Evolutionary conservation across 2,113 vertebrate genomes (phyloP).

Genomic region (Brachyhypopomus occidentalis): DNA sequence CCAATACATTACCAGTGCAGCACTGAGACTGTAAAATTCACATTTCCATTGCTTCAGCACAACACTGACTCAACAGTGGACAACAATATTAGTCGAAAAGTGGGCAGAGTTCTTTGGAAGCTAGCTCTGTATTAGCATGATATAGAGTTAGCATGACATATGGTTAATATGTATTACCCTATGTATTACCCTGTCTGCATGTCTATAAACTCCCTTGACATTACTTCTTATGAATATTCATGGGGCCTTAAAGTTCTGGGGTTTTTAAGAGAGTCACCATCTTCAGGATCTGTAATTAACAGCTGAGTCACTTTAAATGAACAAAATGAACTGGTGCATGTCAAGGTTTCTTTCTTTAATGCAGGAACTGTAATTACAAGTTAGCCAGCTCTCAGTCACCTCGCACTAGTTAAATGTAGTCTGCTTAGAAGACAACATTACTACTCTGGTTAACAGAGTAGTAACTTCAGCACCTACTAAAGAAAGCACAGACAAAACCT

Average conservation of each 20-base stretch:
- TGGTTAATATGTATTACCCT: too few relatives aligned
- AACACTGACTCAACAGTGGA: too few relatives aligned
- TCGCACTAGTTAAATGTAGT: background rate
- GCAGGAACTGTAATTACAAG: constrained; percentile 22
- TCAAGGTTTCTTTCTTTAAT: constrained; percentile 35
- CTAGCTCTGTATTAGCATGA: too few relatives aligned
- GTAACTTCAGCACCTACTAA: background rate
- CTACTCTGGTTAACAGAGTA: too few relatives aligned
- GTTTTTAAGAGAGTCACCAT: background rate
- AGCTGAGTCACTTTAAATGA: background rate
- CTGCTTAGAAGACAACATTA: background rate
- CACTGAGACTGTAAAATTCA: background rate
- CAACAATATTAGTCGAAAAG: too few relatives aligned
- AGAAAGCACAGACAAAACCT: background rate
- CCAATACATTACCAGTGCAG: too few relatives aligned
- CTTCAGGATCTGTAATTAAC: background rate
- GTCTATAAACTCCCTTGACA: background rate
- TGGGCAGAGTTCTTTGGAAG: too few relatives aligned
- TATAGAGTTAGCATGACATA: too few relatives aligned
- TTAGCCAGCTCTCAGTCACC: background rate
- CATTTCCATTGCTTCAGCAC: background rate
- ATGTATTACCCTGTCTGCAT: background rate
- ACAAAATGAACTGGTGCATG: background rate
- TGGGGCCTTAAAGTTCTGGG: background rate
- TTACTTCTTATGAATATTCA: background rate